Percentiles rank a stretch among this genome's conserved stretches.
These are phyloP conservation scores for Listronotus oregonensis DNA, from an alignment of 1,140 invertebrate species.

Conservation along the genomic window DNA sequence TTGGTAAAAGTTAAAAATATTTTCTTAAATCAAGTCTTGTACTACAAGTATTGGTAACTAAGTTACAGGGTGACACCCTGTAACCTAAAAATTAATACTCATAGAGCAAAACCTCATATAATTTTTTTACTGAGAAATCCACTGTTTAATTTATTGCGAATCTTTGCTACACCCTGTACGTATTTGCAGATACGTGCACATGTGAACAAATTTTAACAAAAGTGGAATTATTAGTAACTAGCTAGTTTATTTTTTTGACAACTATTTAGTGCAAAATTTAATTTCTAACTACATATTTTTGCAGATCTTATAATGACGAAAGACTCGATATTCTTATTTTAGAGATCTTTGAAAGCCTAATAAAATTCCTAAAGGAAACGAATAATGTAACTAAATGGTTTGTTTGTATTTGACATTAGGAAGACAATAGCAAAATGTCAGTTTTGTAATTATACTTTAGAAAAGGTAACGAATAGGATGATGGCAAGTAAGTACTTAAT, in stretches of 20 bases:
- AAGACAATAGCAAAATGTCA: neutral
- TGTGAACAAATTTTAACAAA: constrained; percentile 26
- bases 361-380: constrained; percentile 9
- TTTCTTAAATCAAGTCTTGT: no score
- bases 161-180: no score
- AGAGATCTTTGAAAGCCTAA: constrained; percentile 57
- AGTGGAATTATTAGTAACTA: constrained; percentile 22
- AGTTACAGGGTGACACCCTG: no score
- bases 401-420: constrained; percentile 17
- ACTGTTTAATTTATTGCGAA: no score
- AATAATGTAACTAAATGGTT: neutral
- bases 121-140: no score
- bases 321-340: constrained; percentile 48
- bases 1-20: no score
- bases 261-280: constrained; percentile 35
- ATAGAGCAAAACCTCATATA: no score
- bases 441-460: no score
- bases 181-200: neutral
- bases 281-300: constrained; percentile 34
- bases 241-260: constrained; percentile 8
- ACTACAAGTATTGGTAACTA: no score
- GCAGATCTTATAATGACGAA: constrained; percentile 47
- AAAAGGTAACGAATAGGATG: no score
- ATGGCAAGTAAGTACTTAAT: no score
- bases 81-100: no score